Evolutionary conservation across 2,888 invertebrate species (phyloP).

Genomic region (Tridacna crocea): DNA sequence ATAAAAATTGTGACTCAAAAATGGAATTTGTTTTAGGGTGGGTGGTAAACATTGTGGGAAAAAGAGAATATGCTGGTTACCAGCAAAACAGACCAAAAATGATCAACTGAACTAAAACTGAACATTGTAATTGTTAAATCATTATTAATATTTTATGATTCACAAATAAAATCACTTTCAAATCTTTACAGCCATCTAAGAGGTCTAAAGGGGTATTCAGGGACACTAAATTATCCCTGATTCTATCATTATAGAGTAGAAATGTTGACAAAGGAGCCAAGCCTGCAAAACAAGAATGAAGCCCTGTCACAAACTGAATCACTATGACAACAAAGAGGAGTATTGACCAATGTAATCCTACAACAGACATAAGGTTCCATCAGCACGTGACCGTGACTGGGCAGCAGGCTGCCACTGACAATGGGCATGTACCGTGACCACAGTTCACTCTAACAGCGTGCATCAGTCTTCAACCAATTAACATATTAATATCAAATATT

Average conservation of each 20-base stretch:
- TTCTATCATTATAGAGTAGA: conserved; percentile 10
- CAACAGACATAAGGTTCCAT: conserved; percentile 20
- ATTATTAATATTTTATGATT: too few relatives aligned
- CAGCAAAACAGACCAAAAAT: too few relatives aligned
- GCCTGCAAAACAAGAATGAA: conserved; percentile 7
- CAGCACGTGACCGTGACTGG: conserved; percentile 3
- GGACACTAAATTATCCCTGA: neutral
- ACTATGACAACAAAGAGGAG: conserved; percentile 16
- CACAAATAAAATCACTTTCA: too few relatives aligned
- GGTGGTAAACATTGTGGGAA: too few relatives aligned
- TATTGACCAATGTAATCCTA: conserved; percentile 22
- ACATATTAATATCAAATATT: neutral
- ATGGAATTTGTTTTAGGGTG: too few relatives aligned
- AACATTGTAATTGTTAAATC: too few relatives aligned
- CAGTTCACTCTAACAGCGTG: neutral
- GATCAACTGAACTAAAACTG: too few relatives aligned
- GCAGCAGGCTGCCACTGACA: neutral
- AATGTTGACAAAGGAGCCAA: conserved; percentile 12
- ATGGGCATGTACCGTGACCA: conserved; percentile 16
- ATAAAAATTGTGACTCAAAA: too few relatives aligned
- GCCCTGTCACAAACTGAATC: conserved; percentile 11
- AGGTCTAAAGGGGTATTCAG: neutral
- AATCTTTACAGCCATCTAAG: too few relatives aligned
- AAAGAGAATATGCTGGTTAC: too few relatives aligned
- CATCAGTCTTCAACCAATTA: neutral